Conservation (phyloP, 2,888 invertebrate genomes). For the Trissolcus brochymenae region DNA sequence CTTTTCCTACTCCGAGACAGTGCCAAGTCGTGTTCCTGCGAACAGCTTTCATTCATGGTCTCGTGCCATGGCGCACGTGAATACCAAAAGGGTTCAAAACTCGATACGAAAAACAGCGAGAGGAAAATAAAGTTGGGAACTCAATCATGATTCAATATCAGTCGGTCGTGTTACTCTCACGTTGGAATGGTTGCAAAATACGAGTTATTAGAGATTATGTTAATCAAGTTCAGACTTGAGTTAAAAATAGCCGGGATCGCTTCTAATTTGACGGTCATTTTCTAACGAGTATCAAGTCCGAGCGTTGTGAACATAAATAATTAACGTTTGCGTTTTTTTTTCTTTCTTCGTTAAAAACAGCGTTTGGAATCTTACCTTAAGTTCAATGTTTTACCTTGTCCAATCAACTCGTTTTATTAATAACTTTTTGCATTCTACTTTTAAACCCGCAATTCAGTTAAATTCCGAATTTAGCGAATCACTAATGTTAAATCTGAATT, state of each 20-base stretch:
- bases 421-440: neutral
- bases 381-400: slow-evolving; percentile 14
- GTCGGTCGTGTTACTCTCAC: no score
- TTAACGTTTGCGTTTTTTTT: neutral
- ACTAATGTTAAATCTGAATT: neutral
- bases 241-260: slow-evolving; percentile 8
- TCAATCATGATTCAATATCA: no score
- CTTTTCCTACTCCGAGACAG: slow-evolving; percentile 15
- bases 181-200: no score
- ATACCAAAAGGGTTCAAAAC: no score
- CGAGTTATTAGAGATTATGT: slow-evolving; percentile 19
- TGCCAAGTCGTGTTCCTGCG: slow-evolving; percentile 20
- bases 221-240: slow-evolving; percentile 15
- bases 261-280: slow-evolving; percentile 20
- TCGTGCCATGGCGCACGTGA: no score
- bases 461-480: neutral
- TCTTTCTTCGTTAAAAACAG: neutral
- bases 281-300: slow-evolving; percentile 8
- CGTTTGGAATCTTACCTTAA: neutral
- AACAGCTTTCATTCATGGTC: slow-evolving; percentile 21
- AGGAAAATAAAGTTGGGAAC: no score
- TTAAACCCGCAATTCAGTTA: neutral
- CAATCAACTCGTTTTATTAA: neutral
- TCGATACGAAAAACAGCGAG: no score
- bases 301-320: slow-evolving; percentile 21